phyloP scores from a whole-genome alignment of 2,797 vertebrate genomes.

The Lagodon rhomboides region DNA sequence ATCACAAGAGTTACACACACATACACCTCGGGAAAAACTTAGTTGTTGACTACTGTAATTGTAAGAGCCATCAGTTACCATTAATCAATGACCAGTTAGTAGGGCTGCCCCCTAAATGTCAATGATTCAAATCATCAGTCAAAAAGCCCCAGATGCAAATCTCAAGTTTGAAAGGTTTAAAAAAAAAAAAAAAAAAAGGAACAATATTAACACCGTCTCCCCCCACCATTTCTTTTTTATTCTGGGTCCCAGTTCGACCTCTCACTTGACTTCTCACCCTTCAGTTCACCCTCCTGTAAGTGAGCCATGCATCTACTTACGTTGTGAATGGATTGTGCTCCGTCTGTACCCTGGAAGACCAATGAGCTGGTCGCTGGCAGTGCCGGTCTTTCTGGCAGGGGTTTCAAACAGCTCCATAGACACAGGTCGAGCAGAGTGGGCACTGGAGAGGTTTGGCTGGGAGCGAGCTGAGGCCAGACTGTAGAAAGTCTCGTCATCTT shows the following conservation, averaged over 20 bases:
- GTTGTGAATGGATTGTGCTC: slow-evolving; percentile 80
- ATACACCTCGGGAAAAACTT: too few species aligned
- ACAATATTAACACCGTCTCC: neutral
- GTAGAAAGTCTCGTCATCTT: slow-evolving; percentile 84
- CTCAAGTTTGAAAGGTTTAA: too few species aligned
- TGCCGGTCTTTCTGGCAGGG: slow-evolving; percentile 39
- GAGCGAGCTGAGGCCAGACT: slow-evolving; percentile 83
- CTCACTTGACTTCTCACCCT: slow-evolving; percentile 1
- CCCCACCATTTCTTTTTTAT: too few species aligned
- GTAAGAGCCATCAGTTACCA: too few species aligned
- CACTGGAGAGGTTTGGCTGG: slow-evolving; percentile 77
- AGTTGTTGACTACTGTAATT: too few species aligned
- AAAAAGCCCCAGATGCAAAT: too few species aligned
- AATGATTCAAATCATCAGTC: too few species aligned
- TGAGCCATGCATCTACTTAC: slow-evolving; percentile 61
- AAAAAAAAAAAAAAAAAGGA: neutral
- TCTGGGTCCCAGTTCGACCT: neutral
- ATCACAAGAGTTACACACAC: neutral
- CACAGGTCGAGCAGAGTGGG: slow-evolving; percentile 66
- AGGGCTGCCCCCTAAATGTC: too few species aligned
- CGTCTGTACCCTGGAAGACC: slow-evolving; percentile 92
- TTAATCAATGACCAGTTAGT: too few species aligned
- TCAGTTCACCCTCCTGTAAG: neutral
- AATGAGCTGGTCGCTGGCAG: slow-evolving; percentile 83
- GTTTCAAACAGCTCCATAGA: slow-evolving; percentile 81